These are phyloP conservation scores for Prunella fulvescens DNA, from an alignment of 2,113 vertebrate species.

Conservation along the genomic window DNA sequence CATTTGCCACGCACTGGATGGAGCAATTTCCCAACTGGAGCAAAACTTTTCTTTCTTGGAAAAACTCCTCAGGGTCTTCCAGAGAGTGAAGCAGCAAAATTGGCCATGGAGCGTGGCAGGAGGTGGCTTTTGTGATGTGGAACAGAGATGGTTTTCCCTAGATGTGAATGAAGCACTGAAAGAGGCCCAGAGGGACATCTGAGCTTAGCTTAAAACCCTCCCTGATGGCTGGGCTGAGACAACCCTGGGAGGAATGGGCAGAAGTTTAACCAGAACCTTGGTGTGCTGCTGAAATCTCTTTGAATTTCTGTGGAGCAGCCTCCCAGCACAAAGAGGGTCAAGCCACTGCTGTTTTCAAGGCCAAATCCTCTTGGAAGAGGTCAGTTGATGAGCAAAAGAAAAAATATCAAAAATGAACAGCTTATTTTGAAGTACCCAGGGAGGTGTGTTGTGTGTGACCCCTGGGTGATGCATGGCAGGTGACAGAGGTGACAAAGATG, in stretches of 20 bases:
- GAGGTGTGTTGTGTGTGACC: neutral
- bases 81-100: neutral
- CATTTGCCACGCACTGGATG: fast-evolving
- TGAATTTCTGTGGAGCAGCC: neutral
- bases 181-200: neutral
- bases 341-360: neutral
- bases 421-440: fast-evolving
- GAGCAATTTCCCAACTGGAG: neutral
- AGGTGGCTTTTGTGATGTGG: neutral
- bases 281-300: neutral
- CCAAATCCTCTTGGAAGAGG: neutral
- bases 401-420: neutral
- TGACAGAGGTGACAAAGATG: neutral
- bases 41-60: neutral
- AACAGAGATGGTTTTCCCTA: neutral
- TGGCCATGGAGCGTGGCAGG: neutral
- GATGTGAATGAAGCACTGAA: neutral
- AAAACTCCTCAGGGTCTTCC: neutral
- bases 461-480: neutral
- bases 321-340: neutral
- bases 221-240: neutral
- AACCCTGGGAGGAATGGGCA: neutral
- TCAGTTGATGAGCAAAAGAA: neutral
- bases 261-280: neutral
- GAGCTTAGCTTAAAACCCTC: neutral